Percentiles rank a stretch among this genome's conserved stretches.
phyloP scores from a whole-genome alignment of 2,113 vertebrate genomes.

The Clarias gariepinus region DNA sequence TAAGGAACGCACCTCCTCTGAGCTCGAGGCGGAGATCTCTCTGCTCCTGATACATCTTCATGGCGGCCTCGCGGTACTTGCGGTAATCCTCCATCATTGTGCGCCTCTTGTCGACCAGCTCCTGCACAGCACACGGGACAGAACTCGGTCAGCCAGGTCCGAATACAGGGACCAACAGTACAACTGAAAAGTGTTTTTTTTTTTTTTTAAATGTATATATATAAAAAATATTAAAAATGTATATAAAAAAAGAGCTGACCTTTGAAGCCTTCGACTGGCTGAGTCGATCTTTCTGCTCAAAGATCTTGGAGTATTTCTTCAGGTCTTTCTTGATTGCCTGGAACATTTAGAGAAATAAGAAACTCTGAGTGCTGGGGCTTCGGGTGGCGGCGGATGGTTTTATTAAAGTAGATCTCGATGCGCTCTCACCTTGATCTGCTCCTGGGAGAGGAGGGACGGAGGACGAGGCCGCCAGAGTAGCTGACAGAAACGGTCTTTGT shows the following conservation, averaged over 20 bases:
- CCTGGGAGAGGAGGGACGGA: conserved; percentile 80
- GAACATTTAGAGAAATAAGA: background rate
- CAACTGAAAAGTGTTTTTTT: too few relatives aligned
- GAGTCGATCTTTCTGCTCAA: conserved; percentile 98
- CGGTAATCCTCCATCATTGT: conserved; percentile 97
- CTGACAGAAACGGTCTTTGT: conserved; percentile 96
- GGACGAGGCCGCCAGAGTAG: conserved; percentile 95
- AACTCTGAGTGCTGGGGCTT: background rate
- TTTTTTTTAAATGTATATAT: too few relatives aligned
- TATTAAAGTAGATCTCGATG: background rate
- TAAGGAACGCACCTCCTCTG: conserved; percentile 79
- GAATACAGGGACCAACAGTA: background rate
- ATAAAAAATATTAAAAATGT: too few relatives aligned
- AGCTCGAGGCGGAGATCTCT: conserved; percentile 85
- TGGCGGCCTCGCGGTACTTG: conserved; percentile 83
- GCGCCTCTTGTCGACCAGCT: conserved; percentile 90
- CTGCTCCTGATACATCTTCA: conserved; percentile 83
- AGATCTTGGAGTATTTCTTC: conserved; percentile 99
- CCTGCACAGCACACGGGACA: conserved; percentile 66
- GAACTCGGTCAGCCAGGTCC: background rate
- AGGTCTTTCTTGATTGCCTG: conserved; percentile 97
- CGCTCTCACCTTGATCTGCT: conserved; percentile 85
- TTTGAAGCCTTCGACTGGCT: conserved; percentile 99
- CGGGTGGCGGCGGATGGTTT: background rate
- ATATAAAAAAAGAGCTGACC: conserved; percentile 73